Percentiles rank a stretch among this genome's conserved stretches.
These are phyloP conservation scores for Labrus mixtus DNA, from an alignment of 2,113 vertebrate genomes.

Conservation along the genomic window DNA sequence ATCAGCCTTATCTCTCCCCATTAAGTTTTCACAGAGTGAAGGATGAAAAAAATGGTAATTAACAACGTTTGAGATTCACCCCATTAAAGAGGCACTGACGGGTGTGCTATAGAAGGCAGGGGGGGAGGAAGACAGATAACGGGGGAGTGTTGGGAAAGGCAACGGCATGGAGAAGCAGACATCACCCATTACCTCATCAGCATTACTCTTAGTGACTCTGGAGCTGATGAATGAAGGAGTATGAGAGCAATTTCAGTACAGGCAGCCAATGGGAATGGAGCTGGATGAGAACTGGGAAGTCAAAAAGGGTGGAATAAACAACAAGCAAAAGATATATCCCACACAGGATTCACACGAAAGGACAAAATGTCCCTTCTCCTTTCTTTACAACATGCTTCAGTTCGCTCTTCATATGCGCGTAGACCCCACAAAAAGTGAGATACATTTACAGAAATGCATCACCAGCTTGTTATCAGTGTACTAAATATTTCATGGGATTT, in stretches of 20 bases:
- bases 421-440: background rate
- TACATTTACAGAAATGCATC: background rate
- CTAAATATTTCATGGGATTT: background rate
- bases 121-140: conserved; percentile 43
- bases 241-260: conserved; percentile 40
- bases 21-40: background rate
- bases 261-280: conserved; percentile 10
- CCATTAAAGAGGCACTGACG: conserved; percentile 30
- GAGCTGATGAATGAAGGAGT: conserved; percentile 46
- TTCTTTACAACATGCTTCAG: background rate
- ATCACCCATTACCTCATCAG: conserved; percentile 55
- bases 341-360: background rate
- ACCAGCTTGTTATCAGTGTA: background rate
- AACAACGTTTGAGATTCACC: conserved; percentile 33
- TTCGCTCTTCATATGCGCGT: background rate
- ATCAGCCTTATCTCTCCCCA: background rate
- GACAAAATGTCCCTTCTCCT: background rate
- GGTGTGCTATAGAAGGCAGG: conserved; percentile 20
- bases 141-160: conserved; percentile 25
- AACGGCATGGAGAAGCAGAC: conserved; percentile 33
- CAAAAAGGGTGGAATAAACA: conserved; percentile 18
- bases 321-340: background rate
- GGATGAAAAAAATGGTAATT: conserved; percentile 3
- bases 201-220: conserved; percentile 36
- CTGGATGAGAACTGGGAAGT: background rate